These are phyloP conservation scores for Alectoris magna DNA, from an alignment of 2,797 vertebrate genomes.

Conservation along the genomic window DNA sequence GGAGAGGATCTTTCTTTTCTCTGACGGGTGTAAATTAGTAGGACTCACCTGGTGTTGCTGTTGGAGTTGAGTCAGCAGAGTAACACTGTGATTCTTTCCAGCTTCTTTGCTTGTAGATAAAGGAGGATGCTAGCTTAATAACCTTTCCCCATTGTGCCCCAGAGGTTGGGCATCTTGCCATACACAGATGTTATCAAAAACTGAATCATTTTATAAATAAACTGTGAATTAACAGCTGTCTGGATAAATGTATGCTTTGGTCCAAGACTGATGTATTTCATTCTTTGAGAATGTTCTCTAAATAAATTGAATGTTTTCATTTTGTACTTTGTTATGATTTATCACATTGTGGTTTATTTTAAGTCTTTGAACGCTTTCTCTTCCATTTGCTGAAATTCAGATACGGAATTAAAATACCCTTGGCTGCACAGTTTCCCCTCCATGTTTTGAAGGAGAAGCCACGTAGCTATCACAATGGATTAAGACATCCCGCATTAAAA, in stretches of 20 bases:
- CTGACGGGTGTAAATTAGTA: not conserved
- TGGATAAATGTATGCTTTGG: constrained; percentile 15
- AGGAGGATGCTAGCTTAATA: constrained; percentile 23
- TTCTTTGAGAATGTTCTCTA: constrained; percentile 31
- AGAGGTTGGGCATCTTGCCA: constrained; percentile 56
- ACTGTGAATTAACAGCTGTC: constrained; percentile 34
- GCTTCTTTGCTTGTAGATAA: not conserved
- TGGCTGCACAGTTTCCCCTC: constrained; percentile 6
- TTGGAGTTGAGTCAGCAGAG: not conserved
- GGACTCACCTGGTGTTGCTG: not conserved
- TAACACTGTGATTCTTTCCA: not conserved
- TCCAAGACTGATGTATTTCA: not conserved
- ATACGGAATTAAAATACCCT: not conserved
- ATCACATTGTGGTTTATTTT: constrained; percentile 40
- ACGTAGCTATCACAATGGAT: constrained; percentile 58
- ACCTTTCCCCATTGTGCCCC: constrained; percentile 44
- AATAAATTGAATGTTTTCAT: constrained; percentile 22
- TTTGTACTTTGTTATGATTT: constrained; percentile 47
- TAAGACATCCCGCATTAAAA: constrained; percentile 61
- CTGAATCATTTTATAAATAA: constrained; percentile 58
- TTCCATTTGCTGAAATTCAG: constrained; percentile 46
- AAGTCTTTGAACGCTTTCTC: constrained; percentile 24
- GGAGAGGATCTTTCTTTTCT: not conserved
- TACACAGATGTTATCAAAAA: constrained; percentile 53
- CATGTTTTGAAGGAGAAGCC: constrained; percentile 6